These are phyloP conservation scores for Echiichthys vipera DNA, from an alignment of 2,797 vertebrate species.

Conservation along the genomic window DNA sequence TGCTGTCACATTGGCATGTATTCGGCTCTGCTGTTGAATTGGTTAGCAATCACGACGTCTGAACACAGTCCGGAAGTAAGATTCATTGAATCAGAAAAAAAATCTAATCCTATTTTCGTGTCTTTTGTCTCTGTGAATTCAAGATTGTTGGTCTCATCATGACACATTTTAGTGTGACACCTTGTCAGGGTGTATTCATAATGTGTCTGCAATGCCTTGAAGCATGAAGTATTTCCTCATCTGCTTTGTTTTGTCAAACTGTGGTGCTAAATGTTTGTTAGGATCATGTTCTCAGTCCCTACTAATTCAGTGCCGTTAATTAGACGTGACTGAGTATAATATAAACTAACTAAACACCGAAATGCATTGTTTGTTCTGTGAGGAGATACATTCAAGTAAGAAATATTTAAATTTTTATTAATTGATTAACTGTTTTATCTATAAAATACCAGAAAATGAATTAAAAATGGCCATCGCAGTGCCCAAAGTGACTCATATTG, in stretches of 20 bases:
- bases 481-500: background rate
- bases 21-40: slow-evolving; percentile 15
- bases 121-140: background rate
- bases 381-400: background rate
- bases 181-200: background rate
- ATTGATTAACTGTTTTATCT: background rate
- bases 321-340: background rate
- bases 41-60: slow-evolving; percentile 40
- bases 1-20: slow-evolving; percentile 27
- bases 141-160: background rate
- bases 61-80: slow-evolving; percentile 36
- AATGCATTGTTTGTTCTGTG: background rate
- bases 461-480: background rate
- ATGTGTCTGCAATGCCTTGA: background rate
- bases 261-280: background rate
- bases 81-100: slow-evolving; percentile 26
- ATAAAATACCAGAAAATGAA: background rate
- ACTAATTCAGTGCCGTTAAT: background rate
- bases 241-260: background rate
- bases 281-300: background rate
- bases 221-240: slow-evolving; percentile 1
- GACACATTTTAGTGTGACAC: background rate
- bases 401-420: background rate
- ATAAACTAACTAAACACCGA: background rate
- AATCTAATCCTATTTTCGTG: background rate